Conservation (phyloP, 2,113 vertebrate species). For the Salvelinus sp. region DNA sequence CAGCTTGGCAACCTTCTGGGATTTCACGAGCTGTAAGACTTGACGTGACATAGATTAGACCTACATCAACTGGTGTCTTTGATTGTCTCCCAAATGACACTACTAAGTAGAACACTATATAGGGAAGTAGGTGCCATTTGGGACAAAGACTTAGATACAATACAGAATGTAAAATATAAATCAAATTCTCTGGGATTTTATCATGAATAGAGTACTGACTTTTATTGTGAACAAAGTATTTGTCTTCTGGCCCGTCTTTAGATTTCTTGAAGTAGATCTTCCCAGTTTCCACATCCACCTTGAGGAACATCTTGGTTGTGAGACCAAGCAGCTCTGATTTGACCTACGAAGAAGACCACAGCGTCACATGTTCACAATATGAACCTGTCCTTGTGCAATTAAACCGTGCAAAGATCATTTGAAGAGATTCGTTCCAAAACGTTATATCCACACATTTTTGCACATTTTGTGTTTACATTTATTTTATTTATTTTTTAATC, state of each 20-base stretch:
- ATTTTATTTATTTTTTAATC: too few species aligned
- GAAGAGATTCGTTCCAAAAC: too few species aligned
- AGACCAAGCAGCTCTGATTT: slow-evolving; percentile 90
- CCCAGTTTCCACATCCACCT: slow-evolving; percentile 93
- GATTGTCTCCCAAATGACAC: neutral
- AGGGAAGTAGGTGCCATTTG: neutral
- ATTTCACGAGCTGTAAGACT: slow-evolving; percentile 97
- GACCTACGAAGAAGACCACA: slow-evolving; percentile 73
- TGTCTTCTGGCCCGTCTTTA: slow-evolving; percentile 94
- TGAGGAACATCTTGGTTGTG: slow-evolving; percentile 88
- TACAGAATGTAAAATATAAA: neutral
- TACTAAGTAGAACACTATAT: neutral
- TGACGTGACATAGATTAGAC: neutral
- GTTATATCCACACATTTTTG: too few species aligned
- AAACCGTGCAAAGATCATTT: slow-evolving; percentile 18
- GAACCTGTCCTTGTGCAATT: neutral
- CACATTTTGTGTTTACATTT: too few species aligned
- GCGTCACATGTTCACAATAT: neutral
- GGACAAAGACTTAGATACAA: neutral
- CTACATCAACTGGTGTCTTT: neutral
- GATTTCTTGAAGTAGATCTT: slow-evolving; percentile 92
- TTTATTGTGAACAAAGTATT: slow-evolving; percentile 93
- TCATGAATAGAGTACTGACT: slow-evolving; percentile 75
- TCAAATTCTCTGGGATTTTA: neutral
- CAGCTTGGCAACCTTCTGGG: slow-evolving; percentile 91